A percentile compares a stretch with the other conserved stretches of the same genome.
These are phyloP conservation scores for Notarius quadriscutis DNA, from an alignment of 2,113 vertebrate species.

Conservation along the genomic window DNA sequence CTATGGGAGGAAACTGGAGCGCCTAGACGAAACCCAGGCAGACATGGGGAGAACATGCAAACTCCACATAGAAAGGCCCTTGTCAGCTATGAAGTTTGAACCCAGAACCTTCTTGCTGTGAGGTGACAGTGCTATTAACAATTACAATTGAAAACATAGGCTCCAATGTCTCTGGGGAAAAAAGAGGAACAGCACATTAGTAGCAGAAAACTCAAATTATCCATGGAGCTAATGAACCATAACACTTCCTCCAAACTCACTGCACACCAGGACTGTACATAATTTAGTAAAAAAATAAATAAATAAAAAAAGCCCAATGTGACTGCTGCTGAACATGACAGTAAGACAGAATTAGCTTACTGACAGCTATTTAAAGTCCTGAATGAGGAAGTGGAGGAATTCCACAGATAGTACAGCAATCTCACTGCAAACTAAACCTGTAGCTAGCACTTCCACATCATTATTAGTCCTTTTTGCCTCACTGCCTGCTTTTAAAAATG, in stretches of 20 bases:
- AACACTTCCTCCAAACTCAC: neutral
- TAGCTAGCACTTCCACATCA: neutral
- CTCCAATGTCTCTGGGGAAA: neutral
- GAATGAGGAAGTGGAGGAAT: neutral
- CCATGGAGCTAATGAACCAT: neutral
- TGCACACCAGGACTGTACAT: neutral
- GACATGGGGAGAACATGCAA: no score
- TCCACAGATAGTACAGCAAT: neutral
- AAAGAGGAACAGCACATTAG: neutral
- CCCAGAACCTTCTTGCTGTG: no score
- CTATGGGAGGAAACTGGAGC: no score
- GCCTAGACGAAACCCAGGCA: no score
- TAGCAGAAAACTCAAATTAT: slow-evolving; percentile 1
- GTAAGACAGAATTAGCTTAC: neutral
- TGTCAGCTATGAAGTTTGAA: no score
- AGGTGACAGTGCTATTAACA: no score
- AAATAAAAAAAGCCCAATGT: slow-evolving; percentile 4
- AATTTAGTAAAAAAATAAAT: neutral
- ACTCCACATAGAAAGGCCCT: no score
- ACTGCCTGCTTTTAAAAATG: slow-evolving; percentile 1
- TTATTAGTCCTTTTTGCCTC: neutral
- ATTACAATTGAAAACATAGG: neutral
- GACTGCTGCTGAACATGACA: neutral
- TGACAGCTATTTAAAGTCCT: slow-evolving; percentile 2
- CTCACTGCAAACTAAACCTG: neutral